These are phyloP conservation scores for Cenopis cana DNA, from an alignment of 2,888 invertebrate genomes.

Conservation along the genomic window DNA sequence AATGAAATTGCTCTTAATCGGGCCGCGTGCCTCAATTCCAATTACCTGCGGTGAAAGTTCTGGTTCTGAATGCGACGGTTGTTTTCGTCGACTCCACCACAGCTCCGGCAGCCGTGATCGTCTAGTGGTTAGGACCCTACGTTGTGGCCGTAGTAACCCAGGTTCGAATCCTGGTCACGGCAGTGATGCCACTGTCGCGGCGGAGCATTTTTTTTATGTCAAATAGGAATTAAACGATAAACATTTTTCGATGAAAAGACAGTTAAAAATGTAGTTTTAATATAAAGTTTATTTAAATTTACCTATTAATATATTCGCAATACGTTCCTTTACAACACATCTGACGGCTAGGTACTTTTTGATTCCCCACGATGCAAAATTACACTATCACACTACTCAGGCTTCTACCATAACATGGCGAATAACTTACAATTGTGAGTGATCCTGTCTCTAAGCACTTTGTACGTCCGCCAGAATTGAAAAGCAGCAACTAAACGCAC, in stretches of 20 bases:
- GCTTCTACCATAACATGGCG: neutral
- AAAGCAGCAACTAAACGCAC: constrained; percentile 27
- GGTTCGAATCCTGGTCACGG: constrained; percentile 91
- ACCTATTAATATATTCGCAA: neutral
- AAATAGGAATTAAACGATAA: no score
- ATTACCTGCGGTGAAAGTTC: constrained; percentile 23
- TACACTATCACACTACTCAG: no score
- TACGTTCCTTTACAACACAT: no score
- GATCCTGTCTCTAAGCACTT: no score
- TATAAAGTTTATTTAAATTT: neutral
- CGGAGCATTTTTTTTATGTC: constrained; percentile 53
- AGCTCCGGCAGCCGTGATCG: constrained; percentile 87
- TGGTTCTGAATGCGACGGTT: constrained; percentile 32
- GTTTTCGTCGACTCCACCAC: constrained; percentile 50
- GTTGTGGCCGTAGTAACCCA: constrained; percentile 91
- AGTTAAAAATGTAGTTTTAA: neutral
- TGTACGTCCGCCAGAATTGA: neutral
- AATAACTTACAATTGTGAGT: no score
- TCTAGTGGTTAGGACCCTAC: constrained; percentile 90
- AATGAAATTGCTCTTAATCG: neutral
- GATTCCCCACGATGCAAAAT: no score
- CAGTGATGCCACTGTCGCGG: constrained; percentile 63
- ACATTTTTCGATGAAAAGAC: no score
- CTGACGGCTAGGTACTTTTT: no score
- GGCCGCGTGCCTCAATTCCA: neutral